Evolutionary conservation across 2,113 vertebrate species (phyloP).

Genomic region (Centropus unirufus): DNA sequence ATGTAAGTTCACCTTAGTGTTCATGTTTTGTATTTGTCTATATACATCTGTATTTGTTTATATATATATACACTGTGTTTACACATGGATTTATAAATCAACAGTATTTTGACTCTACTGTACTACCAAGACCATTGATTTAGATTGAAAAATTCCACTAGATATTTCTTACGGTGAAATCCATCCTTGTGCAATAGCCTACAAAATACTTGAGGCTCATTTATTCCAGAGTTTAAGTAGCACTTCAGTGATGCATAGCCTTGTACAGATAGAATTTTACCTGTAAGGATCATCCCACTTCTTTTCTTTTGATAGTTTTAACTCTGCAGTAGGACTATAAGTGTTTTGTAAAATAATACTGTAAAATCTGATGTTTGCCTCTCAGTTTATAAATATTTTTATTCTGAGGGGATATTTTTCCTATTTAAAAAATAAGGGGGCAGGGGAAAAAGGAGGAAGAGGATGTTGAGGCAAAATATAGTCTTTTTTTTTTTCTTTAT

Average conservation of each 20-base stretch:
- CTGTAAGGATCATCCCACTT: background rate
- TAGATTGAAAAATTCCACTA: slow-evolving; percentile 8
- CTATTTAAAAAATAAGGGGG: background rate
- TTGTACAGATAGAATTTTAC: background rate
- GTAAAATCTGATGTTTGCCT: background rate
- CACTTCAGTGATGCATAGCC: background rate
- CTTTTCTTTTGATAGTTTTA: background rate
- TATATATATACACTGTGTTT: background rate
- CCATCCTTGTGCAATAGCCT: background rate
- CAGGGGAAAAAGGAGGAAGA: accelerated
- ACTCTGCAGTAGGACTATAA: background rate
- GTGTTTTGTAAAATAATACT: slow-evolving; percentile 2
- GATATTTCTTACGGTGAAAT: slow-evolving; percentile 18
- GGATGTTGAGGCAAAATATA: background rate
- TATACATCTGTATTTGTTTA: background rate
- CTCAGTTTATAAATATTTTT: background rate
- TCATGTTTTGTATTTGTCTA: background rate
- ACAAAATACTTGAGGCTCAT: background rate
- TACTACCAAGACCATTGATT: background rate
- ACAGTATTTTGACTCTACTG: background rate
- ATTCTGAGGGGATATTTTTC: background rate
- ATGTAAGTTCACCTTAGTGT: background rate
- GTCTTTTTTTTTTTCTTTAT: background rate
- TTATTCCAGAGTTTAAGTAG: slow-evolving; percentile 47
- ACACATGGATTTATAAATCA: background rate